Evolutionary conservation across 2,113 vertebrate species (phyloP).

Genomic region (Prunella fulvescens): DNA sequence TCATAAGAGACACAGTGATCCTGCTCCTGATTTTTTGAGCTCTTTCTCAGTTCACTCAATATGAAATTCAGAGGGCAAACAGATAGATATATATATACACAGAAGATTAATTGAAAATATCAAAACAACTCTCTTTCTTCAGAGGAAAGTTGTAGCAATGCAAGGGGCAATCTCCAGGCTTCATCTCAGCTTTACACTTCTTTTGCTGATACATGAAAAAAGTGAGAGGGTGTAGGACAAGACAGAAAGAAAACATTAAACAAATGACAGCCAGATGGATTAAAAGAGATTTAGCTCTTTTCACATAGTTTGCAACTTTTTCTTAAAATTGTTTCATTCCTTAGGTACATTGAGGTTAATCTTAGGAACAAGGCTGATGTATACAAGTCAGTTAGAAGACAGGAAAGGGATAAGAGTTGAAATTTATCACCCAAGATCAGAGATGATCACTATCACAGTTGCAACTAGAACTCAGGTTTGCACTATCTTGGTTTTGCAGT

Average conservation of each 20-base stretch:
- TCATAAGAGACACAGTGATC: not conserved
- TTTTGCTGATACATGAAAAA: not conserved
- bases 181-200: not conserved
- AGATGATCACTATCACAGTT: not conserved
- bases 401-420: not conserved
- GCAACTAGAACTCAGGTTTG: not conserved
- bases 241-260: not conserved
- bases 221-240: not conserved
- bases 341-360: not conserved
- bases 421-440: not conserved
- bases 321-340: not conserved
- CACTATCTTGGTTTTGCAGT: not conserved
- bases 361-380: not conserved
- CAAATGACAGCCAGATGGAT: not conserved
- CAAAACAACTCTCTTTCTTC: not conserved
- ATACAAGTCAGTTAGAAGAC: not conserved
- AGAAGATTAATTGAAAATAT: not conserved
- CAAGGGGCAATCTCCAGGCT: not conserved
- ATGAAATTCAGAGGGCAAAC: not conserved
- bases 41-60: not conserved
- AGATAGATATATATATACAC: not conserved
- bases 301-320: not conserved
- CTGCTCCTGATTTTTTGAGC: not conserved
- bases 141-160: not conserved
- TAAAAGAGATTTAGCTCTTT: not conserved